Evolutionary conservation across 2,113 vertebrate genomes (phyloP).

Genomic region (Pedionomus torquatus): DNA sequence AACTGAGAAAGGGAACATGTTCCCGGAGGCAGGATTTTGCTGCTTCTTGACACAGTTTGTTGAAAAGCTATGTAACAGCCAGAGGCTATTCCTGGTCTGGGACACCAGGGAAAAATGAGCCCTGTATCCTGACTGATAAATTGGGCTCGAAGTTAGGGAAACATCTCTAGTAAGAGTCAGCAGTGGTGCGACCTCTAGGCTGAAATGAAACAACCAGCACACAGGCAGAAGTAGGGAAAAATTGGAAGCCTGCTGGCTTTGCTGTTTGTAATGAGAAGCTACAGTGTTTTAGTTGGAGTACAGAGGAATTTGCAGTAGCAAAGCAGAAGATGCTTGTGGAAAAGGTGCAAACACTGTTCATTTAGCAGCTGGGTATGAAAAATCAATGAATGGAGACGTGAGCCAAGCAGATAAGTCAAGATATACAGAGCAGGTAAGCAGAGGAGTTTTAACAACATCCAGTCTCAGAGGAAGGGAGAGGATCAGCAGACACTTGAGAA

Average conservation of each 20-base stretch:
- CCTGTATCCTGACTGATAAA: conserved; percentile 69
- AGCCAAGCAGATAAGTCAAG: conserved; percentile 50
- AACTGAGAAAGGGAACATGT: conserved; percentile 49
- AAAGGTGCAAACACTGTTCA: conserved; percentile 32
- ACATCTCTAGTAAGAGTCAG: conserved; percentile 18
- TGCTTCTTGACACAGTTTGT: conserved; percentile 72
- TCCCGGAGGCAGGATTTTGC: conserved; percentile 67
- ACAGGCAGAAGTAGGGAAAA: neutral
- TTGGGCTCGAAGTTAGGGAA: conserved; percentile 64
- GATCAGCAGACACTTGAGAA: conserved; percentile 45
- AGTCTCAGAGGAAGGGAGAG: conserved; percentile 41
- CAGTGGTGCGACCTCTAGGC: conserved; percentile 11
- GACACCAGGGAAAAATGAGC: conserved; percentile 70
- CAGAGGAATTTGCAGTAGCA: conserved; percentile 17
- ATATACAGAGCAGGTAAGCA: conserved; percentile 53
- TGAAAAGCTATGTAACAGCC: conserved; percentile 68
- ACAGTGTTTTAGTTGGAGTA: neutral
- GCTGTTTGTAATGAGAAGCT: conserved; percentile 33
- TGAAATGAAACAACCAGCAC: conserved; percentile 43
- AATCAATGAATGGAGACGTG: conserved; percentile 39
- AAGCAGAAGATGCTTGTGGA: conserved; percentile 30
- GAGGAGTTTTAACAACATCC: conserved; percentile 53
- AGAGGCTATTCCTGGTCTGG: conserved; percentile 74
- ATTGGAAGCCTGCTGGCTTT: conserved; percentile 11
- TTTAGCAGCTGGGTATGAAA: conserved; percentile 50